Percentiles rank a stretch among this genome's conserved stretches.
These are phyloP conservation scores for Oreochromis niloticus DNA, from an alignment of 2,113 vertebrate species.

Conservation along the genomic window DNA sequence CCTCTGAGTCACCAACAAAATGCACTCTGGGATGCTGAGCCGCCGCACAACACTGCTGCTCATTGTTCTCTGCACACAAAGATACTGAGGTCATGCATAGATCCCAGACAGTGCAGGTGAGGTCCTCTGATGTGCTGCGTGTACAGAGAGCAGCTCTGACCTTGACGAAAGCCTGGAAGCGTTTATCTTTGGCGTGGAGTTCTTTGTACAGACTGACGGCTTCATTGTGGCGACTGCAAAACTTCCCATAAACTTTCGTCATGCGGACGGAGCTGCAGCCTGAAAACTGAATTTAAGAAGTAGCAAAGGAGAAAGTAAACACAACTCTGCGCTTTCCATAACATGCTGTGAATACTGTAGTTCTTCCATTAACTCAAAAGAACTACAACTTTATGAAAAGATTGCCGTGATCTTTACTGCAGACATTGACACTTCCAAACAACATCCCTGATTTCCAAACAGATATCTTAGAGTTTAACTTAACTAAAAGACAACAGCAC, in stretches of 20 bases:
- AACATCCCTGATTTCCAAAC: neutral
- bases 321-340: neutral
- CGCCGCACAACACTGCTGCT: conserved; percentile 84
- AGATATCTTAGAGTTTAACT: neutral
- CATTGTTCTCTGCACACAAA: conserved; percentile 82
- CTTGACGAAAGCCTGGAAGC: conserved; percentile 91
- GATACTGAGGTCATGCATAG: neutral
- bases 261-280: conserved; percentile 80
- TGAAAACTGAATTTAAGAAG: conserved; percentile 75
- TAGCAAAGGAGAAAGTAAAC: neutral
- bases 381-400: neutral
- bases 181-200: conserved; percentile 83
- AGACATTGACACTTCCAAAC: neutral
- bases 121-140: neutral
- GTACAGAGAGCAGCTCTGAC: conserved; percentile 48
- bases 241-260: conserved; percentile 88
- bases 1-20: conserved; percentile 88
- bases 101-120: neutral
- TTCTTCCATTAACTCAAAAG: neutral
- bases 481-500: neutral
- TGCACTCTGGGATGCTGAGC: conserved; percentile 88
- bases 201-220: conserved; percentile 91
- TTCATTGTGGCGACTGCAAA: conserved; percentile 91
- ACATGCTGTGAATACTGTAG: neutral
- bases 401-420: neutral